phyloP scores from a whole-genome alignment of 1,140 invertebrate species.

The Drosophila bipectinata region DNA sequence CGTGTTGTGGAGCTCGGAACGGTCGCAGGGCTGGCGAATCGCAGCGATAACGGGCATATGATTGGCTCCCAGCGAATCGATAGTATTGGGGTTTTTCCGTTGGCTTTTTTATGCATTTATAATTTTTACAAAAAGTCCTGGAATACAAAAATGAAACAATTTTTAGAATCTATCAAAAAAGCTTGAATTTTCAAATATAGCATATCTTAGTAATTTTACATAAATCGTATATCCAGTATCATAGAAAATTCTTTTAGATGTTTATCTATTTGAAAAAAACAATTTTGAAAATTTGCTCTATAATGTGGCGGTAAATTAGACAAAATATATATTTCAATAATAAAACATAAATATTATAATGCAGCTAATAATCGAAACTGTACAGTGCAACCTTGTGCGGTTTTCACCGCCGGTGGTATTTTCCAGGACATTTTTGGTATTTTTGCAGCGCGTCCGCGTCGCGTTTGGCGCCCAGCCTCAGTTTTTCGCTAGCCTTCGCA shows the following conservation, averaged over 20 bases:
- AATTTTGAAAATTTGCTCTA: background rate
- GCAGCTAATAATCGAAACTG: conserved; percentile 3
- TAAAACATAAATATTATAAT: background rate
- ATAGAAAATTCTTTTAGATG: too few relatives aligned
- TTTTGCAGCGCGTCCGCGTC: conserved; percentile 19
- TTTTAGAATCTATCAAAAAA: background rate
- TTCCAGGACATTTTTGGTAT: conserved; percentile 24
- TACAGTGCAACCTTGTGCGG: background rate
- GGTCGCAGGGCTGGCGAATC: conserved; percentile 32
- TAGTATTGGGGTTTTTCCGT: background rate
- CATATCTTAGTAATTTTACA: too few relatives aligned
- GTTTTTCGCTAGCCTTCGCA: conserved; percentile 56
- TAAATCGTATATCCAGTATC: too few relatives aligned
- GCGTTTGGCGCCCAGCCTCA: conserved; percentile 30
- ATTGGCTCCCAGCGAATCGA: conserved; percentile 9
- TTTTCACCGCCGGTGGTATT: background rate
- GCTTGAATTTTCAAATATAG: too few relatives aligned
- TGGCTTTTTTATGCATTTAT: background rate
- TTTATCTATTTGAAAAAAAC: too few relatives aligned
- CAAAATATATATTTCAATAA: background rate
- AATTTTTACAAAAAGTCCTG: background rate
- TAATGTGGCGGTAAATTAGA: background rate
- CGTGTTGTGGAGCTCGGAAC: conserved; percentile 32
- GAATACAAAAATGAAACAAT: background rate
- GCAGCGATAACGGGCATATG: conserved; percentile 36